Percentiles rank a stretch among this genome's conserved stretches.
Conservation (phyloP, 2,113 vertebrate species). For the Protobothrops mucrosquamatus region DNA sequence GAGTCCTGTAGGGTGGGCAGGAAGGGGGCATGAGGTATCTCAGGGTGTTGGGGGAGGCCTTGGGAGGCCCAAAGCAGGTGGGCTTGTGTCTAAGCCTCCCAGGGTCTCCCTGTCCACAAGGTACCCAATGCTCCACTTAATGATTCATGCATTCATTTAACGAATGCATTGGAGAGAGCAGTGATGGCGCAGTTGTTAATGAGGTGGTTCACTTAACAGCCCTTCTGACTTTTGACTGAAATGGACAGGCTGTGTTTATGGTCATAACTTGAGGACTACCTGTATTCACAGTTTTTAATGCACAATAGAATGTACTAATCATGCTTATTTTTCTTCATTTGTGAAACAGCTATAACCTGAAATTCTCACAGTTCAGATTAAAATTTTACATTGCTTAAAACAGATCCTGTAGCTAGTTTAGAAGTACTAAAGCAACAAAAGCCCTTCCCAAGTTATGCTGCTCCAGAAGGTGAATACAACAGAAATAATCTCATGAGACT, state of each 20-base stretch:
- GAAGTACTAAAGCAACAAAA: constrained; percentile 76
- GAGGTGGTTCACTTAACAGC: neutral
- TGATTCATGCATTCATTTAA: neutral
- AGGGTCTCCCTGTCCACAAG: neutral
- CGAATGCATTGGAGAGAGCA: neutral
- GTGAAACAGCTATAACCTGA: neutral
- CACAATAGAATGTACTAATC: neutral
- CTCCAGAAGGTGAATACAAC: constrained; percentile 56
- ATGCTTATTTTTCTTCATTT: neutral
- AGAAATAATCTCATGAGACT: constrained; percentile 48
- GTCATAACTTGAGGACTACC: neutral
- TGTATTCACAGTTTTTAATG: neutral
- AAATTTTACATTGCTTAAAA: neutral
- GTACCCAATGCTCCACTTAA: neutral
- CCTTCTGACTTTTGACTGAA: neutral
- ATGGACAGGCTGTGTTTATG: neutral
- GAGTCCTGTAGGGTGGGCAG: neutral
- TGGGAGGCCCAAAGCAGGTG: neutral
- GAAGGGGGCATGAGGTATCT: neutral
- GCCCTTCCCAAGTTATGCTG: constrained; percentile 28
- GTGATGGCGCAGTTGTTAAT: neutral
- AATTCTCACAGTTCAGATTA: neutral
- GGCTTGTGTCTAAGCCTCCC: neutral
- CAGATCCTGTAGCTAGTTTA: constrained; percentile 58
- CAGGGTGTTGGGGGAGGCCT: neutral